A percentile compares a stretch with the other conserved stretches of the same genome.
Evolutionary conservation across 2,113 vertebrate genomes (phyloP).

Genomic region (Datnioides undecimradiatus): DNA sequence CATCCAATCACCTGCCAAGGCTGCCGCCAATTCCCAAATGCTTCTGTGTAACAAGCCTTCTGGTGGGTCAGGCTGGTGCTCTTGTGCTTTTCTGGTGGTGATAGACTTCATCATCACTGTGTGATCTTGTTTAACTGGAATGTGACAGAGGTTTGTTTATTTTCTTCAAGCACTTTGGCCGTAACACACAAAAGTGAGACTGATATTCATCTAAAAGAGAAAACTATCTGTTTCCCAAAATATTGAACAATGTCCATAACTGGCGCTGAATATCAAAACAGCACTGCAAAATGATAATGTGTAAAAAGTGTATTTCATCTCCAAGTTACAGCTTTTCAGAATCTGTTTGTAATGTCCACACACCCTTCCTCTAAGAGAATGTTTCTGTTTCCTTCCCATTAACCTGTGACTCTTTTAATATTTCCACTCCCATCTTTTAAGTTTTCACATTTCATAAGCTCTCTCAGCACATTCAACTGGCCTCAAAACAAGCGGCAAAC

Average conservation of each 20-base stretch:
- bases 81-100: too few species aligned
- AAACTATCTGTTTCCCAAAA: neutral
- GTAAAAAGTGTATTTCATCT: conserved; percentile 19
- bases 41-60: too few species aligned
- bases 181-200: neutral
- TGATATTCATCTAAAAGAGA: conserved; percentile 3
- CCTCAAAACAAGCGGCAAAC: neutral
- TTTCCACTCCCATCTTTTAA: conserved; percentile 75
- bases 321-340: conserved; percentile 22
- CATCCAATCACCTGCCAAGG: too few species aligned
- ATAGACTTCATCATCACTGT: too few species aligned
- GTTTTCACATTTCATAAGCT: conserved; percentile 73
- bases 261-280: conserved; percentile 2
- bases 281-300: conserved; percentile 21
- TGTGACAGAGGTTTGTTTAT: too few species aligned
- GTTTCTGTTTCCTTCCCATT: conserved; percentile 79
- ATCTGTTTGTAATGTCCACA: conserved; percentile 33
- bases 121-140: too few species aligned
- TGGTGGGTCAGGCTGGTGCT: too few species aligned
- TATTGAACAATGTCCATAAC: neutral
- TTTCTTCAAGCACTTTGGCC: too few species aligned
- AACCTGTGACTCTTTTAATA: conserved; percentile 79
- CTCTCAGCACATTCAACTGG: conserved; percentile 79
- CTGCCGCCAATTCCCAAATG: too few species aligned
- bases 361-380: conserved; percentile 59